Evolutionary conservation across 2,888 invertebrate genomes (phyloP), one percentile per base, ranked within the genome.

Genomic region (Aleiodes alternator): DNA sequence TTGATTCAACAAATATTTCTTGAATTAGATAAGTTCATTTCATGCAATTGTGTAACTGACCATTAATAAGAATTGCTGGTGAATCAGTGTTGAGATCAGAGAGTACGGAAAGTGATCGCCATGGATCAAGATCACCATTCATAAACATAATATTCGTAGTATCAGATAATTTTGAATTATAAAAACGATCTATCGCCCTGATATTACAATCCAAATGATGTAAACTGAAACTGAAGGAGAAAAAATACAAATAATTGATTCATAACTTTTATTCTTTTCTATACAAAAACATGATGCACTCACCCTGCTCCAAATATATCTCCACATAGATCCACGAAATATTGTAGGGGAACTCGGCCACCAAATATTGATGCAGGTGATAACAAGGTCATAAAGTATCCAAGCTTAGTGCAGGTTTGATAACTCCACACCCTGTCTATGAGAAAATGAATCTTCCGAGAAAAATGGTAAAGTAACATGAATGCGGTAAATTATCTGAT

Each of bases 401-500:
- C 97, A 87, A 93, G 96, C 90, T 97, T 96, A 69, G 94, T 94
- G 87, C 97, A 97, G 0, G 95, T 96, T 90, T 97, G 96, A 87
- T 95, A 96, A 1, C 91, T 92, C 96, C 96, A 96, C 61, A 94
- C 92, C 0, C 95, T 93, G 87, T 91, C 95, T 94, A 88, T 38
- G 89, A 84, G 64, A 34, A 61, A 74, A 71, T 11, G 48, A 70
- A 61, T 38, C 16, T 61, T 43, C 7, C 0, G 43, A 43, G 43
- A 0, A 0, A 43, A 8, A 11, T 43, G 23, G 23, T 23, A 2
- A 23, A 23, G 23, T 23, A 1, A 23, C 23, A 23, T 23, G 23
- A 23, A 23, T 23, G 23, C 23, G 23, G 23, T 23, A 23, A 23
- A 23, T 23, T 23, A 1, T 23, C 23, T 23, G 43, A 11, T 43